Conservation (phyloP, 2,888 invertebrate species). For the Ectobius pallidus region DNA sequence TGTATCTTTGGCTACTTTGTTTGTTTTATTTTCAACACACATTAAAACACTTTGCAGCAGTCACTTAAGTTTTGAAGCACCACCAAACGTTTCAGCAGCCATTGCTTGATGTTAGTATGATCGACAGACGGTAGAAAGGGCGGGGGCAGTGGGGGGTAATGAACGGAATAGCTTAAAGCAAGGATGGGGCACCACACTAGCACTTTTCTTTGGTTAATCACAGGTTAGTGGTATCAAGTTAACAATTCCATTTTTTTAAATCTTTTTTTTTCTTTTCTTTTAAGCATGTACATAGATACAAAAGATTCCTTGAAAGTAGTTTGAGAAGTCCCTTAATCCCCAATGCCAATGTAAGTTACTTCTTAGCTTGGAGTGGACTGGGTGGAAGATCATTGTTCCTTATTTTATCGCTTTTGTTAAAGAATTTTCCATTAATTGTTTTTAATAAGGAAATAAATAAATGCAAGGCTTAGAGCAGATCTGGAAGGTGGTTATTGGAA, state of each 20-base stretch:
- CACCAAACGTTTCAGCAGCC: constrained; percentile 29
- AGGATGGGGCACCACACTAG: constrained; percentile 29
- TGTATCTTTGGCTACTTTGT: constrained; percentile 26
- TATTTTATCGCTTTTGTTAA: too few relatives aligned
- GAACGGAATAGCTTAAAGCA: constrained; percentile 27
- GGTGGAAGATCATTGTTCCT: constrained; percentile 7
- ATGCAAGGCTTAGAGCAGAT: constrained; percentile 40
- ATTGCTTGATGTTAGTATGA: constrained; percentile 15
- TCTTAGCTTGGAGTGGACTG: background rate
- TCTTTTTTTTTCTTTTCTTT: background rate
- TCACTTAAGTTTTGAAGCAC: constrained; percentile 37
- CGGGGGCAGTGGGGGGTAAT: background rate
- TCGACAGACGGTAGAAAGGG: constrained; percentile 5
- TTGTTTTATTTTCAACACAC: constrained; percentile 31
- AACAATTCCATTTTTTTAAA: background rate
- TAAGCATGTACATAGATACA: constrained; percentile 13
- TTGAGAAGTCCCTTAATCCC: background rate
- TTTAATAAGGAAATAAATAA: constrained; percentile 22
- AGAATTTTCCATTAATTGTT: too few relatives aligned
- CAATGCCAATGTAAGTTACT: background rate
- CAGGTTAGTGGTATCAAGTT: constrained; percentile 32
- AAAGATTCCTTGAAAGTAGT: background rate
- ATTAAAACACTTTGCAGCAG: constrained; percentile 37
- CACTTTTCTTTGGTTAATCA: constrained; percentile 33
- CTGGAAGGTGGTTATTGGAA: constrained; percentile 33